Evolutionary conservation across 2,888 invertebrate species (phyloP).

Genomic region (Branchipolynoe longqiensis): DNA sequence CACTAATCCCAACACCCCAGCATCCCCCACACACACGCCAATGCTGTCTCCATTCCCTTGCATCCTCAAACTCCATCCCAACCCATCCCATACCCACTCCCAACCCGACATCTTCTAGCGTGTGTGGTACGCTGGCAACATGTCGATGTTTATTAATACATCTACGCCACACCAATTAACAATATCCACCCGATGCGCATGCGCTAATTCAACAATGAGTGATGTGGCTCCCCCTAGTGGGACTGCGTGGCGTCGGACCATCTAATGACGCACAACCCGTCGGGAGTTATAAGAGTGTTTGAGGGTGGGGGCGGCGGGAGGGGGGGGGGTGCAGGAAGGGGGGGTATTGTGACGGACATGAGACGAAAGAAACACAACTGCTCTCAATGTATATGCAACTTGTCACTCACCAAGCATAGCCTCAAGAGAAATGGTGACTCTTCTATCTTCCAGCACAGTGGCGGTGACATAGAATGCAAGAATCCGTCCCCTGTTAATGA

Average conservation of each 20-base stretch:
- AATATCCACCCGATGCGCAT: not conserved
- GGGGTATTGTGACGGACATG: too few relatives aligned
- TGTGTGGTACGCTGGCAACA: not conserved
- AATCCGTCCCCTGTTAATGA: too few relatives aligned
- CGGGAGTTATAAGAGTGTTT: too few relatives aligned
- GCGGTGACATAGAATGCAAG: too few relatives aligned
- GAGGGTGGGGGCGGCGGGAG: too few relatives aligned
- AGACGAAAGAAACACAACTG: too few relatives aligned
- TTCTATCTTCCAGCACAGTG: too few relatives aligned
- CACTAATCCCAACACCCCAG: too few relatives aligned
- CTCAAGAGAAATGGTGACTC: not conserved
- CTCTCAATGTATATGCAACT: too few relatives aligned
- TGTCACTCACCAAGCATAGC: not conserved
- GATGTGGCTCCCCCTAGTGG: slow-evolving; percentile 23
- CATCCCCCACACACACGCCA: too few relatives aligned
- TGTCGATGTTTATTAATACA: slow-evolving; percentile 23
- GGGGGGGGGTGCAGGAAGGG: not conserved
- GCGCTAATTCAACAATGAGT: slow-evolving; percentile 33
- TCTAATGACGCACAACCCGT: not conserved
- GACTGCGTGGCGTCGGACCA: not conserved
- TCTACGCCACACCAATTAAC: slow-evolving; percentile 14
- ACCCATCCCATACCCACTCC: not conserved
- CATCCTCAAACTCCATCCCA: too few relatives aligned
- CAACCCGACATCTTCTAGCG: not conserved
- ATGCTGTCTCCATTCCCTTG: too few relatives aligned